A percentile compares a stretch with the other conserved stretches of the same genome.
These are phyloP conservation scores for Todiramphus chloris DNA, from an alignment of 2,113 vertebrate genomes.

Conservation along the genomic window DNA sequence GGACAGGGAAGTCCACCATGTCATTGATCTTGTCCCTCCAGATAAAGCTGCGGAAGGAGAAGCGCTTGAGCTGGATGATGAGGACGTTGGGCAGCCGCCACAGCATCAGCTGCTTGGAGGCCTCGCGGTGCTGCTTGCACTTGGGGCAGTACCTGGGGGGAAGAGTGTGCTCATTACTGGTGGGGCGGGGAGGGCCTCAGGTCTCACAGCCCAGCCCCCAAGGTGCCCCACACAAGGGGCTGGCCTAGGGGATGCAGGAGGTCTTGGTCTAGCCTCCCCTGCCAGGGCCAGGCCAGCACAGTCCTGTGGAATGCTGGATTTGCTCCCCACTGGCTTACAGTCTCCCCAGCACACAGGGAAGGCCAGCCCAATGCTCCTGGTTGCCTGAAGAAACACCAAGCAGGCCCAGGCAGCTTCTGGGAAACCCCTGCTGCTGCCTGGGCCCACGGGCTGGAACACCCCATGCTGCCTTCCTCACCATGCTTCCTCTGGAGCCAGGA, in stretches of 20 bases:
- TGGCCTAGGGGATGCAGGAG: not conserved
- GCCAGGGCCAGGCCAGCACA: not conserved
- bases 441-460: not conserved
- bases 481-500: conserved; percentile 95
- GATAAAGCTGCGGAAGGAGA: conserved; percentile 98
- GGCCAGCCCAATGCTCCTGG: not conserved
- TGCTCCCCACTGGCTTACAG: not conserved
- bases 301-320: not conserved
- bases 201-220: not conserved
- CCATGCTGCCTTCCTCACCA: conserved; percentile 78
- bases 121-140: conserved; percentile 96
- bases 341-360: not conserved
- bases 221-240: accelerated
- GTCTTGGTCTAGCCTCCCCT: not conserved
- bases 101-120: conserved; percentile 94
- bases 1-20: conserved; percentile 97
- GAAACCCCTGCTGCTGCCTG: not conserved
- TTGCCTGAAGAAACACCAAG: not conserved
- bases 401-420: not conserved
- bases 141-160: conserved; percentile 91
- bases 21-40: conserved; percentile 99
- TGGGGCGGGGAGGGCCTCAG: not conserved
- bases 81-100: conserved; percentile 96
- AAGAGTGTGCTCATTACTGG: accelerated
- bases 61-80: conserved; percentile 98